These are phyloP conservation scores for Parauchenoglanis punctatus DNA, from an alignment of 2,797 vertebrate genomes.

Conservation along the genomic window DNA sequence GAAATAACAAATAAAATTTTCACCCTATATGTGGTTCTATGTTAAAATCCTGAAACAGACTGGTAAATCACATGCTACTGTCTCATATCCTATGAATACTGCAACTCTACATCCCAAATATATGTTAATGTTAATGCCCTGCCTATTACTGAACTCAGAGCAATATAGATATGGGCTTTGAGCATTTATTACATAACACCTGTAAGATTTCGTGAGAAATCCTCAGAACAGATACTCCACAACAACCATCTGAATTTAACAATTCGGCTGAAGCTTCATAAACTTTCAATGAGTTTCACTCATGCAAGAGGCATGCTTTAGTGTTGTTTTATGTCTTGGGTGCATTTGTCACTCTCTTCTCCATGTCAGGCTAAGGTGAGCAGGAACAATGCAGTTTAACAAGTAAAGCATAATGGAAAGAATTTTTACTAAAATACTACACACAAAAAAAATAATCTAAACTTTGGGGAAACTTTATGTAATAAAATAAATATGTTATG, in stretches of 20 bases:
- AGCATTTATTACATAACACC: background rate
- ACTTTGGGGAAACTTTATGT: background rate
- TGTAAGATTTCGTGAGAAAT: background rate
- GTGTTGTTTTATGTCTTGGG: background rate
- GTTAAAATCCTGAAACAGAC: background rate
- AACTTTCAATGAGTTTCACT: background rate
- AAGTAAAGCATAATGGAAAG: background rate
- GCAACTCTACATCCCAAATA: background rate
- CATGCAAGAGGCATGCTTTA: background rate
- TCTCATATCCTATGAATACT: background rate
- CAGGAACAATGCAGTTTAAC: slow-evolving; percentile 31
- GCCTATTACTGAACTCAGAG: background rate
- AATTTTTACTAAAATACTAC: background rate
- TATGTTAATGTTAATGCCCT: background rate
- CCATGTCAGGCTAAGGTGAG: background rate
- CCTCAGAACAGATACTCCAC: background rate
- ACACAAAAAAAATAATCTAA: background rate
- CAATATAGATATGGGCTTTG: background rate
- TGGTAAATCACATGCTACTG: background rate
- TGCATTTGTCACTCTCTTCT: background rate
- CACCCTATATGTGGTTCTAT: background rate
- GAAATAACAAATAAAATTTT: background rate
- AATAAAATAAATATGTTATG: too few species aligned
- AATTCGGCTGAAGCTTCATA: background rate
- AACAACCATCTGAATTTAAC: background rate